A percentile compares a stretch with the other conserved stretches of the same genome.
phyloP scores from a whole-genome alignment of 2,797 vertebrate genomes.

The Peromyscus aztecus region DNA sequence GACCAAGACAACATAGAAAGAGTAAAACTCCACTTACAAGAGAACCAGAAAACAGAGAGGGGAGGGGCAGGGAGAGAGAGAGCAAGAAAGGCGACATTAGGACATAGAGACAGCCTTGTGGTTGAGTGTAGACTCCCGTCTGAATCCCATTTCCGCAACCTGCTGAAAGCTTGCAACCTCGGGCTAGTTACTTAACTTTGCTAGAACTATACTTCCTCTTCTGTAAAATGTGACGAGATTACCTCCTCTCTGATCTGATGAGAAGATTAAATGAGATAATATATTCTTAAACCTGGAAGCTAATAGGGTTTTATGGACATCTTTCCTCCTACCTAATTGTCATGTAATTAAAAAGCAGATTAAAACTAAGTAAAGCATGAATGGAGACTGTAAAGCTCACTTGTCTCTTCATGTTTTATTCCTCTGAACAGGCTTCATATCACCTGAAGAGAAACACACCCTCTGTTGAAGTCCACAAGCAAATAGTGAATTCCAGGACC shows the following conservation, averaged over 20 bases:
- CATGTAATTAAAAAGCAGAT: conserved; percentile 9
- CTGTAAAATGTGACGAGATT: neutral
- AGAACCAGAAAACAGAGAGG: neutral
- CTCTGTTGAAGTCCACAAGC: neutral
- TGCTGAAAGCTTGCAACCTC: neutral
- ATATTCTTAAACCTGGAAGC: neutral
- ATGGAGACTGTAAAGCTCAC: neutral
- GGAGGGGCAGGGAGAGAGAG: neutral
- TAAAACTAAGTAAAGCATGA: conserved; percentile 19
- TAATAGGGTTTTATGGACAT: neutral
- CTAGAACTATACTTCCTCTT: conserved; percentile 35
- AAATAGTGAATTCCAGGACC: neutral
- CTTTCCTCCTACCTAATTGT: conserved; percentile 1
- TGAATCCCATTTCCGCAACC: neutral
- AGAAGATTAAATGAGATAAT: conserved; percentile 50
- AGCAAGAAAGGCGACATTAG: neutral
- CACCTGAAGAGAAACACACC: conserved; percentile 1
- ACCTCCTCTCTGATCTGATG: neutral
- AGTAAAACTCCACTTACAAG: neutral
- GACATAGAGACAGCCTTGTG: neutral
- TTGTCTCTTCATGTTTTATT: neutral
- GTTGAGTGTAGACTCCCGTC: neutral
- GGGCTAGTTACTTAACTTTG: neutral
- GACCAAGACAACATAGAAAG: conserved; percentile 16
- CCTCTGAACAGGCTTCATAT: neutral